These are phyloP conservation scores for Casuarius casuarius DNA, from an alignment of 2,113 vertebrate genomes.

Conservation along the genomic window DNA sequence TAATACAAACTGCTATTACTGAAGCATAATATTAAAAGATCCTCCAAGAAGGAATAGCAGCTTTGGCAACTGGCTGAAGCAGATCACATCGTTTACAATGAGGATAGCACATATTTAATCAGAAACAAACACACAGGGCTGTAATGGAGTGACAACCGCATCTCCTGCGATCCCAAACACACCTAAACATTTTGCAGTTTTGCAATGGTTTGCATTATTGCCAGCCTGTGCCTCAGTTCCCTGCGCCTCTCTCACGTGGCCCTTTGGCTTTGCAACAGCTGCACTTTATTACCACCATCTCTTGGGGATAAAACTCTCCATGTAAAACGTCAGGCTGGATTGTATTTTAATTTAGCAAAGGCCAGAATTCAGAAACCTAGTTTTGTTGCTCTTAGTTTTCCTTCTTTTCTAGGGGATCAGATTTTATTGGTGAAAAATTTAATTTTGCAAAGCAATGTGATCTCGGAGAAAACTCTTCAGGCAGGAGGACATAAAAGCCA, in stretches of 20 bases:
- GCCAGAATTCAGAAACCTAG: neutral
- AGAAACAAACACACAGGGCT: neutral
- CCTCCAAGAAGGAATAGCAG: neutral
- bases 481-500: neutral
- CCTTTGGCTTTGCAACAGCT: neutral
- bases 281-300: neutral
- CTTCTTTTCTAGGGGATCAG: conserved; percentile 3
- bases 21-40: conserved; percentile 35
- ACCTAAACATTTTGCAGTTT: neutral
- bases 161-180: neutral
- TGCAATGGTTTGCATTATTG: neutral
- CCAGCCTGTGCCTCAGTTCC: neutral
- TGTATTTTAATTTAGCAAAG: conserved; percentile 4
- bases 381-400: neutral
- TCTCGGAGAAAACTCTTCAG: neutral
- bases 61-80: neutral
- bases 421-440: conserved; percentile 31
- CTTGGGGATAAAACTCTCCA: neutral
- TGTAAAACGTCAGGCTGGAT: neutral
- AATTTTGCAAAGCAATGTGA: neutral
- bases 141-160: neutral
- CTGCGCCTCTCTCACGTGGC: neutral
- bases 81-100: neutral
- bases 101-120: fast-evolving
- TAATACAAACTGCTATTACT: conserved; percentile 33